Conservation (phyloP, 2,113 vertebrate genomes). For the Pelecanoides urinatrix region DNA sequence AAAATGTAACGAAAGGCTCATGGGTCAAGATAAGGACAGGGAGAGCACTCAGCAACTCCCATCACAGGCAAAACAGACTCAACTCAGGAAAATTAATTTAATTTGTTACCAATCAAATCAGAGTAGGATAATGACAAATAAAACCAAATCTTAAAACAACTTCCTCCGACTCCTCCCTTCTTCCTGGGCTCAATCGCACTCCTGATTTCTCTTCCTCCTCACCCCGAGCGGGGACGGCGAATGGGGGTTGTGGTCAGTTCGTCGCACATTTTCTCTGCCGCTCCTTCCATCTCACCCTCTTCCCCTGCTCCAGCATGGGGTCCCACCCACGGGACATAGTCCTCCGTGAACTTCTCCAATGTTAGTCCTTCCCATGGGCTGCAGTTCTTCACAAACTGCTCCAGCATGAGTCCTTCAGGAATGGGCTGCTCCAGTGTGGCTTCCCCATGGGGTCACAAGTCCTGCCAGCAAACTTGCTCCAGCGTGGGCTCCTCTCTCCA, state of each 20-base stretch:
- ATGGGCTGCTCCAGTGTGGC: background rate
- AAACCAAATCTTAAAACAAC: background rate
- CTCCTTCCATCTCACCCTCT: background rate
- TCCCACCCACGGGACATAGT: background rate
- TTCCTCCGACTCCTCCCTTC: background rate
- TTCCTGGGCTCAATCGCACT: background rate
- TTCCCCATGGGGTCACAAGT: background rate
- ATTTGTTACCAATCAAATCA: background rate
- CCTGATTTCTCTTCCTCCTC: background rate
- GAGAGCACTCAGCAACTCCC: background rate
- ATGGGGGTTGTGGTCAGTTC: background rate
- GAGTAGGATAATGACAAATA: background rate
- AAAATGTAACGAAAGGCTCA: background rate
- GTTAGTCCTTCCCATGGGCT: background rate
- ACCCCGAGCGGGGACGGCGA: rapidly evolving
- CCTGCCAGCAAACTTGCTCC: background rate
- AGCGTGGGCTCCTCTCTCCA: background rate
- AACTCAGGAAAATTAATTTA: background rate
- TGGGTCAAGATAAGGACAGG: background rate
- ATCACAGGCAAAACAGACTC: background rate
- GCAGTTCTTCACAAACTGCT: background rate
- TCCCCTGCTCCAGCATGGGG: background rate
- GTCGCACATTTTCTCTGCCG: background rate
- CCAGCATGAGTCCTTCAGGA: background rate
- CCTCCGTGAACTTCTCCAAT: background rate